Percentiles rank a stretch among this genome's conserved stretches.
Conservation (phyloP, 2,888 invertebrate species). For the Amphipoea oculea region DNA sequence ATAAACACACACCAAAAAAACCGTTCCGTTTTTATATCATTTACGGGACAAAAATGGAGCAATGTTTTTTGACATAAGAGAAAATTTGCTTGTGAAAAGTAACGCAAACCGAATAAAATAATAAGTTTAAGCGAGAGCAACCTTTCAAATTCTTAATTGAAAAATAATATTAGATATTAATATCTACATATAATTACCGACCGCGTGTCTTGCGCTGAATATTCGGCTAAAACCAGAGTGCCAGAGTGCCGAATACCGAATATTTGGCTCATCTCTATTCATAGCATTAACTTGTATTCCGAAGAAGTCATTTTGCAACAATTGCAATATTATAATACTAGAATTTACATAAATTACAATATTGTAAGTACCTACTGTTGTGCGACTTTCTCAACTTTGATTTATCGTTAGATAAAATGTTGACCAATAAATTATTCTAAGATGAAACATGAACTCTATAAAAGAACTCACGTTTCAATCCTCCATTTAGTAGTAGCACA, state of each 20-base stretch:
- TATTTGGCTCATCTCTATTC: slow-evolving; percentile 31
- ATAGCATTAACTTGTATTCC: slow-evolving; percentile 23
- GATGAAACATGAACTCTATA: neutral
- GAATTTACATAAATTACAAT: slow-evolving; percentile 51
- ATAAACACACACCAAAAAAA: neutral
- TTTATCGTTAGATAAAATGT: slow-evolving; percentile 25
- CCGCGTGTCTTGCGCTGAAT: neutral
- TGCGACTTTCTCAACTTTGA: slow-evolving; percentile 29
- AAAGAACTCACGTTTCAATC: neutral
- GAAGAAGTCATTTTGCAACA: slow-evolving; percentile 51
- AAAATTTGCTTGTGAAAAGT: neutral
- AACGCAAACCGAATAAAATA: neutral
- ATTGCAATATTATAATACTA: slow-evolving; percentile 19
- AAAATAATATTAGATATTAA: neutral
- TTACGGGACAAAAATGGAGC: neutral
- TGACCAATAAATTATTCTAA: slow-evolving; percentile 15
- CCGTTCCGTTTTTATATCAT: neutral
- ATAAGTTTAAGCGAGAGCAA: neutral
- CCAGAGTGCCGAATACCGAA: neutral
- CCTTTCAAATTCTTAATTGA: neutral
- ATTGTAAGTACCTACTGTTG: slow-evolving; percentile 6
- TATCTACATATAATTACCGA: neutral
- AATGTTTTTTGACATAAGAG: neutral
- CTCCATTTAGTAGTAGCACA: neutral
- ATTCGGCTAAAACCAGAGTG: neutral